Percentiles rank a stretch among this genome's conserved stretches.
Evolutionary conservation across 2,797 vertebrate genomes (phyloP).

Genomic region (Schizothorax lantsangensis): DNA sequence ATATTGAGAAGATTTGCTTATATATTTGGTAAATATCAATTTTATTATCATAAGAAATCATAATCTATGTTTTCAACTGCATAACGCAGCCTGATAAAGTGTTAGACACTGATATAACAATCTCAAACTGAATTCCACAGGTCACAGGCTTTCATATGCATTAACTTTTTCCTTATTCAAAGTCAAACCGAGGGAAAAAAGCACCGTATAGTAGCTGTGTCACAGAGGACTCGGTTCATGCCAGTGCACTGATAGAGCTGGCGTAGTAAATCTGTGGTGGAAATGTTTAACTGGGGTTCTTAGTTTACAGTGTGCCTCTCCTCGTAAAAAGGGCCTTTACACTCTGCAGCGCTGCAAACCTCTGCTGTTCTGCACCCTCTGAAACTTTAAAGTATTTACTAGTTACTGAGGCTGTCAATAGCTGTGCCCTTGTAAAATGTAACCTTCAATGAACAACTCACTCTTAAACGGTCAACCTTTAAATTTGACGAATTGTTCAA

Average conservation of each 20-base stretch:
- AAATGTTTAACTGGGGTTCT: constrained; percentile 44
- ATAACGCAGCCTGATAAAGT: neutral
- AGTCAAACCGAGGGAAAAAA: constrained; percentile 10
- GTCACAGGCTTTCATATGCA: neutral
- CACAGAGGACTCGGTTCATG: constrained; percentile 33
- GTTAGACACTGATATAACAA: neutral
- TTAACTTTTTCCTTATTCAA: constrained; percentile 9
- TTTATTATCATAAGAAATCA: neutral
- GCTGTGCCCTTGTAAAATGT: constrained; percentile 31
- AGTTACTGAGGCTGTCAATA: constrained; percentile 69
- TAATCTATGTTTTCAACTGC: neutral
- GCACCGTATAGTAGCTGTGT: neutral
- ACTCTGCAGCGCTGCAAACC: constrained; percentile 73
- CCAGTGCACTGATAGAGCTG: constrained; percentile 37
- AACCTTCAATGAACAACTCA: constrained; percentile 31
- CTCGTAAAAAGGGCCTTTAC: constrained; percentile 74
- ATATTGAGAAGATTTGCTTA: neutral
- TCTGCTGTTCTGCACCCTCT: constrained; percentile 68
- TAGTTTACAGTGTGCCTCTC: constrained; percentile 73
- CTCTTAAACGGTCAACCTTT: constrained; percentile 14
- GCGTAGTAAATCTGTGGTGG: constrained; percentile 37
- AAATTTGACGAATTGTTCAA: constrained; percentile 37
- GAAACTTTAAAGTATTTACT: constrained; percentile 68
- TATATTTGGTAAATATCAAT: neutral
- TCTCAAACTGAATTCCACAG: constrained; percentile 1